Conservation (phyloP, 2,113 vertebrate genomes). For the Tichodroma muraria region DNA sequence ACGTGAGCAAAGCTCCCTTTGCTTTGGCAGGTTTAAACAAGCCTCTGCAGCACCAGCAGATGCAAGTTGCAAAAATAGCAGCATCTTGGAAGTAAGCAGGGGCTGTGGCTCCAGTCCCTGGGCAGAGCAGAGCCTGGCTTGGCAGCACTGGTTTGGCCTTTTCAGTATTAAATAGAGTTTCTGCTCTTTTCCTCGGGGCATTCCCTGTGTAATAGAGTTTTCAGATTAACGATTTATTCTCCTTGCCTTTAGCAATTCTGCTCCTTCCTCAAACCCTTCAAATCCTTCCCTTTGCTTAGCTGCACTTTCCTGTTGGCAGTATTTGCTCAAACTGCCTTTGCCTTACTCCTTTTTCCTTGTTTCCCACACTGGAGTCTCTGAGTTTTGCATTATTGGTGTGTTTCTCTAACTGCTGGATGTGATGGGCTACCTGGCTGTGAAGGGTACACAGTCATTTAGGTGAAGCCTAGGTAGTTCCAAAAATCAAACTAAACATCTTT, state of each 20-base stretch:
- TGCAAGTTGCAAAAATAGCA: constrained; percentile 7
- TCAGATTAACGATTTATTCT: neutral
- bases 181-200: neutral
- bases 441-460: neutral
- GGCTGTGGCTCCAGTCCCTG: neutral
- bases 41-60: neutral
- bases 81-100: constrained; percentile 13
- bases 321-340: neutral
- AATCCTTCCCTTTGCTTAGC: neutral
- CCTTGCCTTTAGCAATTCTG: neutral
- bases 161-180: constrained; percentile 6
- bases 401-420: neutral
- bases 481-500: neutral
- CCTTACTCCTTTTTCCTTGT: neutral
- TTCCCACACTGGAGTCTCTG: neutral
- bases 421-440: neutral
- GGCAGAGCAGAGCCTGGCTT: neutral
- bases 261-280: neutral
- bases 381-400: neutral
- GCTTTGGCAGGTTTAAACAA: neutral
- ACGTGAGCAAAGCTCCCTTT: neutral
- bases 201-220: neutral
- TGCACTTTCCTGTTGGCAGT: neutral
- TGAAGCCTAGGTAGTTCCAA: neutral
- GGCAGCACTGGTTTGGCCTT: neutral